Base-by-base conservation (phyloP, 2,113 vertebrate genomes). In the Tragulus kanchil region DNA sequence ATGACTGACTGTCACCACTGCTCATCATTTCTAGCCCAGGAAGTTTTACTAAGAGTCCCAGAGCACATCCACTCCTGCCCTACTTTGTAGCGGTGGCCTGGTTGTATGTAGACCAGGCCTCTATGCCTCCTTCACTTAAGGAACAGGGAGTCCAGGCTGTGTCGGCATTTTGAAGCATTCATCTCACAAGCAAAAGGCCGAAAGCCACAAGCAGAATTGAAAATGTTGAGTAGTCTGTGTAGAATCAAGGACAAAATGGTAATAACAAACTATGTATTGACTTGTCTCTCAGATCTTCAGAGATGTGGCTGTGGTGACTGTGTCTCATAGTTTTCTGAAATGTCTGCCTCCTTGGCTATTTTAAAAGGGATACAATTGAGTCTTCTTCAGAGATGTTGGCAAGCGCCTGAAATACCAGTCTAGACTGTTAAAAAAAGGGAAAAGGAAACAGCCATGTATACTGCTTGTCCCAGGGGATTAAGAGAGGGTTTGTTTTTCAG, bases 321-420 rank as follows among this genome's bases (percentile, higher is more conserved):
- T 90, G 31, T 52, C 48, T 56, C 14, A 64, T 56, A 59, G 14
- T 52, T 54, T 84, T 90, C 52, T 86, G 16, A 85, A 25, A 71
- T 73, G 19, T 85, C 84, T 94, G 13, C 48, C 28, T 97, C 19
- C 15, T 90, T 71, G 36, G 26, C 69, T 94, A 64, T 88, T 90
- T 88, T 88, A 95, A 93, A 96, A 81, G 82, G 85, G 85, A 89
- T 17, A 73, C 6, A 58, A 25, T 71, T 77, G 0, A 2, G 45
- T 93, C n/a, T 90, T 88, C 2, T 81, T 90, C 71, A 85, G 64
- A 96, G 85, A 31, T 62, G 67, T 89, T 92, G 67, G 75, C 56
- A 92, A 94, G 61, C 56, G 69, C 48, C 65, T 86, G 83, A 95
- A 85, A 91, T 82, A 89, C 48, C 45, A 61, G 79, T 14, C 25